Evolutionary conservation across 2,888 invertebrate species (phyloP), one percentile per base, ranked within the genome.

Genomic region (Eilema griseolum): DNA sequence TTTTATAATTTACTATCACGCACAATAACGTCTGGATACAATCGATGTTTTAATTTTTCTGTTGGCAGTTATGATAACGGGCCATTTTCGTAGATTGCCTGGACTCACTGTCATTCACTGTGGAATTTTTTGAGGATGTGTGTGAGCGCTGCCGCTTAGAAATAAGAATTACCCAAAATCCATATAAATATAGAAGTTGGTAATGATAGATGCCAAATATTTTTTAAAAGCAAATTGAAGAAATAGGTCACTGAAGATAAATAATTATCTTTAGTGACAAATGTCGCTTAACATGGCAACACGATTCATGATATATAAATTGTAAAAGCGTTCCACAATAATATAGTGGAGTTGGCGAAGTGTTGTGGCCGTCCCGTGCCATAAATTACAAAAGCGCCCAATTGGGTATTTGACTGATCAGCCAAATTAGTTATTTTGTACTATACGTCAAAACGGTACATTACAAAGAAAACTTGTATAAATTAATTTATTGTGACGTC

Each of bases 331-430:
- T 52, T 52, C 20, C 52, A 52, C n/a, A 10, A 3, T 41, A 41
- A 41, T 16, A 8, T 16, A 11, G 41, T 41, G 41, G 41, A 41
- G 16, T 41, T 41, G 14, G 41, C 16, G 14, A 37, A 2, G 37
- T 14, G 37, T 33, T 8, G 31, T 33, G 8, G 37, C 37, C 37
- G 14, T 41, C 41, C 8, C 16, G 41, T 14, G 20, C n/a, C n/a
- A 3, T 52, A 52, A 52, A 52, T 52, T 52, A 52, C 52, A 52
- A 52, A n/a, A 52, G 52, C 52, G 52, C 52, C 52, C 52, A 52
- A 52, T n/a, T n/a, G n/a, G n/a, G n/a, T n/a, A n/a, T n/a, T n/a
- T n/a, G n/a, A n/a, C n/a, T n/a, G n/a, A n/a, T n/a, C n/a, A n/a
- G n/a, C n/a, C n/a, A n/a, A n/a, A n/a, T n/a, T n/a, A n/a, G n/a